Conservation (phyloP, 2,888 invertebrate genomes). For the Nomada fucata region DNA sequence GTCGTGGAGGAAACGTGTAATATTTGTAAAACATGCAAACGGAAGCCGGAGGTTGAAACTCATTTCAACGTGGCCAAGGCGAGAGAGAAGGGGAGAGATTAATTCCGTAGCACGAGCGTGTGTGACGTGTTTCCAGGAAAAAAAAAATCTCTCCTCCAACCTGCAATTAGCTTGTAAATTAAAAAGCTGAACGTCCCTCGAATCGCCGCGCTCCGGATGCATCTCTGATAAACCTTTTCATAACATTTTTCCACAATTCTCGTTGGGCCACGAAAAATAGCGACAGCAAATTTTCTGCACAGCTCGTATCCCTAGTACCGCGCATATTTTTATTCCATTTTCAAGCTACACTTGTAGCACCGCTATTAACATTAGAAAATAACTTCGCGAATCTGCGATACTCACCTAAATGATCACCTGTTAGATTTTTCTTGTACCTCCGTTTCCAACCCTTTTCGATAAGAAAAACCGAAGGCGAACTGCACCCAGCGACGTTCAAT, state of each 20-base stretch:
- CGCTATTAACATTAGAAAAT: no score
- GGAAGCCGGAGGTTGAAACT: conserved; percentile 40
- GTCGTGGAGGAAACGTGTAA: conserved; percentile 34
- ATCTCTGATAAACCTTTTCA: conserved; percentile 3
- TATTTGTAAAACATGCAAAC: conserved; percentile 57
- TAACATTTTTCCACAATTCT: neutral
- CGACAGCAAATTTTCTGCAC: no score
- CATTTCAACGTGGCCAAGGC: conserved; percentile 18
- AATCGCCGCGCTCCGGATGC: neutral
- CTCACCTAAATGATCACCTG: no score
- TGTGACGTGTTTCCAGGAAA: conserved; percentile 3
- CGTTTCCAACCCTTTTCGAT: no score
- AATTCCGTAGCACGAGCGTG: conserved; percentile 20
- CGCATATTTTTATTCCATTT: no score
- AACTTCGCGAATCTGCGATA: no score
- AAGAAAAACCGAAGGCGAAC: no score
- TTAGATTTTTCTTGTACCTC: no score
- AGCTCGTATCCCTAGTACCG: no score
- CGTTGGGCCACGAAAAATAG: no score
- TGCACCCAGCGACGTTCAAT: no score
- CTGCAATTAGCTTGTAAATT: conserved; percentile 29
- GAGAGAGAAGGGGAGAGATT: conserved; percentile 12
- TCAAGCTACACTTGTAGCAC: no score
- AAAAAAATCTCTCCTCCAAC: conserved; percentile 2
- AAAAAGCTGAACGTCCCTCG: neutral